Conservation (phyloP, 1,140 invertebrate species). For the Rhagoletis zephyria region DNA sequence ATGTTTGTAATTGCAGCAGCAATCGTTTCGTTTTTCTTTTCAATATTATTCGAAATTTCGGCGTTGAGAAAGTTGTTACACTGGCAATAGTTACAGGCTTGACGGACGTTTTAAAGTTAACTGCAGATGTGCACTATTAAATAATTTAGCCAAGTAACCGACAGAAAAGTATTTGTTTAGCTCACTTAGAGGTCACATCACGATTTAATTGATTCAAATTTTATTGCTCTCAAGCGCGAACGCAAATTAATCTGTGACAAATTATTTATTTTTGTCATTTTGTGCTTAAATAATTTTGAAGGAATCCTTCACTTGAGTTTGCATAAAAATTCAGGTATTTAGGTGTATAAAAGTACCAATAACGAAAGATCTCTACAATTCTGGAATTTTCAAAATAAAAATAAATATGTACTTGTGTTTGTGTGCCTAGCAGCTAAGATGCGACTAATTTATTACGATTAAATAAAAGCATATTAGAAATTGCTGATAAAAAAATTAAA, state of each 20-base stretch:
- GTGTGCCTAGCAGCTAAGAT: background rate
- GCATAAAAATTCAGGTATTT: background rate
- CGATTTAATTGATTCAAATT: no score
- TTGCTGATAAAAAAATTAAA: background rate
- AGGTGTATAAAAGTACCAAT: no score
- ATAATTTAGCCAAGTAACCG: no score
- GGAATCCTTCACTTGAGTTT: background rate
- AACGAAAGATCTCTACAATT: background rate
- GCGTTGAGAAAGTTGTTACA: no score
- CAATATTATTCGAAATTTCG: no score
- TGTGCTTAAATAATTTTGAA: background rate
- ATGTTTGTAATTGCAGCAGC: no score
- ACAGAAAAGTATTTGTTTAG: no score
- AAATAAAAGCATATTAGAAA: conserved; percentile 13
- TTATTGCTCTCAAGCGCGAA: background rate
- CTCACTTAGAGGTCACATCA: no score
- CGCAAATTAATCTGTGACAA: background rate
- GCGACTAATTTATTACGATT: background rate
- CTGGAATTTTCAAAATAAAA: background rate
- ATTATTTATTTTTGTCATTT: background rate
- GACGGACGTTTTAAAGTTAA: no score
- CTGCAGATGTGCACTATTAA: no score
- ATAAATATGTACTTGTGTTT: background rate
- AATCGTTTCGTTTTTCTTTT: no score
- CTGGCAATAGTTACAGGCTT: no score